A percentile compares a stretch with the other conserved stretches of the same genome.
Evolutionary conservation across 2,797 vertebrate genomes (phyloP).

Genomic region (Sylvilagus floridanus): DNA sequence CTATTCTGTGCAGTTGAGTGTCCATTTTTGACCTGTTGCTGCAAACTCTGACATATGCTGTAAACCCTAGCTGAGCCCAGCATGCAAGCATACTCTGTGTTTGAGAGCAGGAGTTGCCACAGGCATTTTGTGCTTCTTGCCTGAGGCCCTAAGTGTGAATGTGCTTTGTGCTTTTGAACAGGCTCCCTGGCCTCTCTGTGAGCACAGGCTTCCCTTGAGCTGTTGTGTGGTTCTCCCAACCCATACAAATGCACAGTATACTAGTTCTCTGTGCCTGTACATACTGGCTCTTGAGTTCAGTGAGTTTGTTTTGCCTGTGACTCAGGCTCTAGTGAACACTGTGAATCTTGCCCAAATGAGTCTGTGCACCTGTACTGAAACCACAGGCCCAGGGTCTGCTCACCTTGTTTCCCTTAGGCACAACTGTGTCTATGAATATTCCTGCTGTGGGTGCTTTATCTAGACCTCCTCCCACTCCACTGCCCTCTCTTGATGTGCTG

Average conservation of each 20-base stretch:
- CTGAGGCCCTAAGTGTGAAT: constrained; percentile 23
- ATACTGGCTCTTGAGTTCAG: constrained; percentile 53
- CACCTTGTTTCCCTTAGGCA: constrained; percentile 44
- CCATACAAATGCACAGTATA: not conserved
- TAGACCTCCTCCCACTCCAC: not conserved
- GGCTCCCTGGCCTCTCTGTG: constrained; percentile 51
- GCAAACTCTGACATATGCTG: constrained; percentile 59
- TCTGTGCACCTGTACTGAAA: not conserved
- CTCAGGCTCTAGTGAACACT: constrained; percentile 9
- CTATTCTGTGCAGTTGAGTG: constrained; percentile 32
- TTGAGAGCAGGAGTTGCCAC: constrained; percentile 52
- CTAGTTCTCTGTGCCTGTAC: constrained; percentile 19
- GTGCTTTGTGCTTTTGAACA: constrained; percentile 55
- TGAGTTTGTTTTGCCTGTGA: constrained; percentile 49
- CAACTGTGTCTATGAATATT: not conserved
- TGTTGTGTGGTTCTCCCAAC: constrained; percentile 26
- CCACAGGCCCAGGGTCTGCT: constrained; percentile 4
- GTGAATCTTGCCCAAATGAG: constrained; percentile 17
- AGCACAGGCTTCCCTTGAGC: constrained; percentile 37
- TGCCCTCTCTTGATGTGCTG: not conserved
- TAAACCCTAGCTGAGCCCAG: constrained; percentile 69
- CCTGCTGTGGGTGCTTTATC: constrained; percentile 7
- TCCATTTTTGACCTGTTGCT: constrained; percentile 55
- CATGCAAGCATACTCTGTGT: constrained; percentile 59
- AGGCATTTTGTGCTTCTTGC: constrained; percentile 58